Base-by-base conservation (phyloP, 2,113 vertebrate species). In the Guaruba guarouba region DNA sequence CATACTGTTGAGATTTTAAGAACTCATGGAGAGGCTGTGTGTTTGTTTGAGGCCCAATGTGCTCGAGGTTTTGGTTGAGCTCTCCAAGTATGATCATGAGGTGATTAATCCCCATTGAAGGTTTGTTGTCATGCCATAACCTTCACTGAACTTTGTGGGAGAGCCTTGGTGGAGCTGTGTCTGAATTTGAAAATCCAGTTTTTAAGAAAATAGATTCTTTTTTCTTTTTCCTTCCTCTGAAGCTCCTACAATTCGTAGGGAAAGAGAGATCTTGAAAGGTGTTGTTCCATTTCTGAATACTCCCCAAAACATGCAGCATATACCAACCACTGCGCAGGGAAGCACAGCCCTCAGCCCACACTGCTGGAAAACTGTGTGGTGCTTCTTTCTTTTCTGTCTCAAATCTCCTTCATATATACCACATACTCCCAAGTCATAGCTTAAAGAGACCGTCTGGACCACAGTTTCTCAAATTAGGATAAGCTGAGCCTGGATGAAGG, bases 11-110 rank as follows among this genome's bases (percentile, higher is more conserved):
- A 55, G 52, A 28, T 80, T 59, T 85, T 44, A 62, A 79, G 3
- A 6, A 28, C 35, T 84, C 17, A 2, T 10, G 28, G 28, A 86
- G 41, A 22, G 25, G 7, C 10, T 61, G 1, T 44, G 61, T 4
- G 1, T 77, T 78, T 37, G 7, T 59, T 9, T n/a, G 43, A 82
- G 29, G 29, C 6, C 41, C n/a, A 33, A 66, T 33, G 28, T 77
- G 20, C 37, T 15, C 27, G 52, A 63, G 23, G 10, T 48, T 90
- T 82, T 63, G 62, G 18, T 8, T 68, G 77, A 75, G 15, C 27
- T 6, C 4, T 81, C 31, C 2, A 6, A 7, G n/a, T 10, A 6
- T 51, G 57, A 61, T 67, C 20, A 9, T 7, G 7, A 0, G 0
- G 51, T 48, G 51, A 57, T 39, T 51, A 49, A 18, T 54, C 24